Evolutionary conservation across 2,888 invertebrate genomes (phyloP), one percentile per base, ranked within the genome.

Genomic region (Spodoptera exigua): DNA sequence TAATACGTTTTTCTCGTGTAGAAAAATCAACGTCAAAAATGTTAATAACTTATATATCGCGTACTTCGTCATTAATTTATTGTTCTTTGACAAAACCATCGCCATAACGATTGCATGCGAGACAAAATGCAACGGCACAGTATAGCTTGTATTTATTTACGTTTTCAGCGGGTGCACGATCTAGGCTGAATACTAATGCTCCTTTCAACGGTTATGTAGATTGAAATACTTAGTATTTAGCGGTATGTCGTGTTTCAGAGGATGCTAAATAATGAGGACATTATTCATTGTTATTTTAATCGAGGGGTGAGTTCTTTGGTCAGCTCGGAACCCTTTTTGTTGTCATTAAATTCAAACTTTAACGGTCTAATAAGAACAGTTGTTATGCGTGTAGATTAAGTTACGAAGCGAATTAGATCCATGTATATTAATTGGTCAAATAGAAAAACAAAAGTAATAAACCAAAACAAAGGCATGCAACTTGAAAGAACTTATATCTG

Each of bases 61-160:
- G 7, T n/a, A 36, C 27, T n/a, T 41, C 9, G 2, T 3, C 10
- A 13, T 1, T 18, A 16, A 16, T 41, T 34, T 37, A 17, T 66
- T 69, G 39, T 16, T 69, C 69, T 69, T 52, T 66, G 69, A n/a
- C 67, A 43, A 41, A 65, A 76, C 52, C 69, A 76, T 61, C 46
- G 69, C 52, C 71, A 71, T 69, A 74, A 66, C 74, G 65, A 72
- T 74, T 69, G 72, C 78, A 76, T 76, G 78, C 58, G 59, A 71
- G 65, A 66, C 65, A 66, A 71, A 74, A 71, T 76, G 69, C 69
- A 77, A 56, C 66, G 72, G 72, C 58, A 74, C 68, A 52, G 65
- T 56, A 61, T 64, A 17, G 55, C 61, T 41, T 54, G 65, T 61
- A 58, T 76, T 70, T 65, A 76, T 71, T 74, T 77, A 63, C 61